A percentile compares a stretch with the other conserved stretches of the same genome.
These are phyloP conservation scores for Enteromius anoplus DNA, from an alignment of 2,797 vertebrate species.

Conservation along the genomic window DNA sequence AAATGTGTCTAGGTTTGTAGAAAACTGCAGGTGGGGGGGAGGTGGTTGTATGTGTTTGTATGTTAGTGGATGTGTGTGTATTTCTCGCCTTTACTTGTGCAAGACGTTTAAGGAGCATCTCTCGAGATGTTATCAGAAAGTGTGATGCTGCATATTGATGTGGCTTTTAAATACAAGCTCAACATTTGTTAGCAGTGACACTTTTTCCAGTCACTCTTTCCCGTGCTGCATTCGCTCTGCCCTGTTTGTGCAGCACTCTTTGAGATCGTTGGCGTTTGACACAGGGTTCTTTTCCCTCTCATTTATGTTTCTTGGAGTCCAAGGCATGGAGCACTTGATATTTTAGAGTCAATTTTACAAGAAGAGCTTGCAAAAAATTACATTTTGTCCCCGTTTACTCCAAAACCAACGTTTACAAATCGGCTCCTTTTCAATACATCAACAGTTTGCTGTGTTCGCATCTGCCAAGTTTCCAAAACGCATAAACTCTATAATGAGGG, in stretches of 20 bases:
- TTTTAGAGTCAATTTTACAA: neutral
- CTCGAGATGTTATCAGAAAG: conserved; percentile 33
- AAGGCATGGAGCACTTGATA: neutral
- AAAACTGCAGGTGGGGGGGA: neutral
- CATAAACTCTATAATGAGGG: neutral
- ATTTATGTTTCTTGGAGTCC: neutral
- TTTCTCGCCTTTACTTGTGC: conserved; percentile 4
- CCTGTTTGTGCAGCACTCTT: neutral
- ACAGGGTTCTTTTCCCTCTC: neutral
- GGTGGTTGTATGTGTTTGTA: conserved; percentile 12
- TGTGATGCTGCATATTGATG: conserved; percentile 47
- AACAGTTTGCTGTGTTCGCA: neutral
- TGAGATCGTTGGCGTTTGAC: neutral
- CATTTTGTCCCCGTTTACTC: neutral
- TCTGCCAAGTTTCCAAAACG: neutral
- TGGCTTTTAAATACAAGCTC: conserved; percentile 43
- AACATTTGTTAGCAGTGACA: conserved; percentile 14
- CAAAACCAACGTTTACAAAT: neutral
- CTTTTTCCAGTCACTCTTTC: conserved; percentile 20
- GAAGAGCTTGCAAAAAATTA: neutral
- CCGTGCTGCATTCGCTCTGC: neutral
- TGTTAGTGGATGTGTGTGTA: conserved; percentile 23
- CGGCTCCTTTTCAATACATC: neutral
- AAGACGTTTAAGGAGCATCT: neutral
- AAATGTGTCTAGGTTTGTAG: neutral